A percentile compares a stretch with the other conserved stretches of the same genome.
These are phyloP conservation scores for Conchocele bisecta DNA, from an alignment of 2,888 invertebrate genomes.

Conservation along the genomic window DNA sequence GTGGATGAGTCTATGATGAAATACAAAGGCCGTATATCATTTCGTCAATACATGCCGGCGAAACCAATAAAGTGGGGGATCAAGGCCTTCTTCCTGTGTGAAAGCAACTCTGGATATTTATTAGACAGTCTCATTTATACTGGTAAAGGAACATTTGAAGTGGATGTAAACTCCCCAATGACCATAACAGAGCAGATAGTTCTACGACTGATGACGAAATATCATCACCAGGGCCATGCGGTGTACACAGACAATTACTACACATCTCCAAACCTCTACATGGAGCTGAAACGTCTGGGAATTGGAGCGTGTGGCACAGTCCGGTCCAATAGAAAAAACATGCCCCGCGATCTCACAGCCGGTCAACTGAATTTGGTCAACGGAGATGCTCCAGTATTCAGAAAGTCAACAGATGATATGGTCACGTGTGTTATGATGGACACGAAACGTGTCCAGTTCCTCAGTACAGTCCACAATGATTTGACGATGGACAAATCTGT, in stretches of 20 bases:
- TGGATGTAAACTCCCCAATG: too few relatives aligned
- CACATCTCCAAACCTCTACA: conserved; percentile 14
- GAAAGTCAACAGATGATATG: conserved; percentile 1
- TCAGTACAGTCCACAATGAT: conserved; percentile 14
- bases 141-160: too few relatives aligned
- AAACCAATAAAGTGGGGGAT: too few relatives aligned
- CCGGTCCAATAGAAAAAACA: conserved; percentile 26
- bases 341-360: conserved; percentile 14
- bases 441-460: conserved; percentile 17
- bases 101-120: too few relatives aligned
- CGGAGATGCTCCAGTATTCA: conserved; percentile 27
- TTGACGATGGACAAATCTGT: conserved; percentile 20
- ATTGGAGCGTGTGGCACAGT: conserved; percentile 35
- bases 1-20: too few relatives aligned
- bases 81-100: too few relatives aligned
- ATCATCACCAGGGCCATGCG: too few relatives aligned
- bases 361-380: conserved; percentile 10
- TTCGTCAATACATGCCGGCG: too few relatives aligned
- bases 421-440: conserved; percentile 28
- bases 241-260: conserved; percentile 27
- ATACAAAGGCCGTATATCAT: too few relatives aligned
- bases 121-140: too few relatives aligned
- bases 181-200: too few relatives aligned
- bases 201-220: too few relatives aligned
- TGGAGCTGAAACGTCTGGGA: conserved; percentile 15